These are phyloP conservation scores for Craterocephalus amniculus DNA, from an alignment of 2,797 vertebrate species.

Conservation along the genomic window DNA sequence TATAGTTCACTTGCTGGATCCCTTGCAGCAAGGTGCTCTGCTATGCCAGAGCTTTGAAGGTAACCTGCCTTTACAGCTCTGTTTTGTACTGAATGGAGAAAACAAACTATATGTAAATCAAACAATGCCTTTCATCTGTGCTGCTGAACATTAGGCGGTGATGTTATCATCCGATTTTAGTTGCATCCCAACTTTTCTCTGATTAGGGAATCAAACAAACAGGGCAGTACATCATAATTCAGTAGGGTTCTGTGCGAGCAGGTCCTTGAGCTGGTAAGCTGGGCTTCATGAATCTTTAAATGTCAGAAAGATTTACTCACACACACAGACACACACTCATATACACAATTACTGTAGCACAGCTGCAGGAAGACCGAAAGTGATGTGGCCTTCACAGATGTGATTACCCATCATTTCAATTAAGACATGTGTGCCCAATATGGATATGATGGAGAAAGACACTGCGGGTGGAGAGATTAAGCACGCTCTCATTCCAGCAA, in stretches of 20 bases:
- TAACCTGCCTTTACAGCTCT: slow-evolving; percentile 21
- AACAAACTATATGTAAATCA: slow-evolving; percentile 22
- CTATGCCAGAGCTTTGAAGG: slow-evolving; percentile 34
- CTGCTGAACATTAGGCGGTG: slow-evolving; percentile 30
- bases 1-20: slow-evolving; percentile 18
- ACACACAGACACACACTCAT: not conserved
- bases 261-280: slow-evolving; percentile 62
- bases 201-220: slow-evolving; percentile 54
- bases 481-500: slow-evolving; percentile 66
- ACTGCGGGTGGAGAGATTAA: slow-evolving; percentile 74
- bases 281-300: slow-evolving; percentile 75
- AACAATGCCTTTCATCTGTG: slow-evolving; percentile 50
- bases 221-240: slow-evolving; percentile 61
- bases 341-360: slow-evolving; percentile 35
- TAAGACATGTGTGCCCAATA: slow-evolving; percentile 65
- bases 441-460: slow-evolving; percentile 72
- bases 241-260: slow-evolving; percentile 41
- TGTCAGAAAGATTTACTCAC: slow-evolving; percentile 48
- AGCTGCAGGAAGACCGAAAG: slow-evolving; percentile 69
- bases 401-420: slow-evolving; percentile 77
- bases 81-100: slow-evolving; percentile 44
- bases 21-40: slow-evolving; percentile 26
- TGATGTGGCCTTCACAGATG: slow-evolving; percentile 74
- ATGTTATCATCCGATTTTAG: slow-evolving; percentile 51
- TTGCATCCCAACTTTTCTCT: slow-evolving; percentile 54